These are phyloP conservation scores for Cynopterus sphinx DNA, from an alignment of 2,797 vertebrate species.

Conservation along the genomic window DNA sequence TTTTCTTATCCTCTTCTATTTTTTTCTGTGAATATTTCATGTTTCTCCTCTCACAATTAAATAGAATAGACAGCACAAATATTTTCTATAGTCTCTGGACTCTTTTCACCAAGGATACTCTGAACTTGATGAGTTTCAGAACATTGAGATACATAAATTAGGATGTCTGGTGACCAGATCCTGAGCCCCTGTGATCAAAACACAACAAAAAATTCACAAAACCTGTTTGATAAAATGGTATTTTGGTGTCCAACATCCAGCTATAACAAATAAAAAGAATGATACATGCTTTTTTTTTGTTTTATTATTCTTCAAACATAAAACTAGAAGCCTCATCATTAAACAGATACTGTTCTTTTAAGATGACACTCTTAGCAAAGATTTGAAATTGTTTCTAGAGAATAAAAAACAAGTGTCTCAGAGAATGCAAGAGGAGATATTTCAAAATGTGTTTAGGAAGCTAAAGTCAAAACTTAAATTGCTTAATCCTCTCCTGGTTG, in stretches of 20 bases:
- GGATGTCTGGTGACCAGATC: not conserved
- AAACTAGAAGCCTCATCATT: slow-evolving; percentile 16
- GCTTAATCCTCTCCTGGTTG: not conserved
- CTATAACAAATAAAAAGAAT: not conserved
- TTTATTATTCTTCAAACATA: not conserved
- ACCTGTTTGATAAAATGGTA: not conserved
- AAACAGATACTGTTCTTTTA: slow-evolving; percentile 26
- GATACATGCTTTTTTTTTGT: not conserved
- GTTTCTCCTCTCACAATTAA: slow-evolving; percentile 60
- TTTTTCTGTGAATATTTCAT: slow-evolving; percentile 49
- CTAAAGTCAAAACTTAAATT: not conserved
- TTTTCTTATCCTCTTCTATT: slow-evolving; percentile 25
- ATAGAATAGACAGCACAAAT: slow-evolving; percentile 43
- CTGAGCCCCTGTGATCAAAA: slow-evolving; percentile 12
- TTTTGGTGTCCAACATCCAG: not conserved
- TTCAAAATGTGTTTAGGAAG: not conserved
- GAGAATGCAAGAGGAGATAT: not conserved
- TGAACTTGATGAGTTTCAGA: slow-evolving; percentile 16
- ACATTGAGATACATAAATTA: slow-evolving; percentile 42
- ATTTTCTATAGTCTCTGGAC: slow-evolving; percentile 54
- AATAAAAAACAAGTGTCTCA: slow-evolving; percentile 26
- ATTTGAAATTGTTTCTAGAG: not conserved
- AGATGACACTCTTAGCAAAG: not conserved
- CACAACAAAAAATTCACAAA: slow-evolving; percentile 1
- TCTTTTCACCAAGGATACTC: slow-evolving; percentile 49